Evolutionary conservation across 2,113 vertebrate species (phyloP).

Genomic region (Thermophis baileyi): DNA sequence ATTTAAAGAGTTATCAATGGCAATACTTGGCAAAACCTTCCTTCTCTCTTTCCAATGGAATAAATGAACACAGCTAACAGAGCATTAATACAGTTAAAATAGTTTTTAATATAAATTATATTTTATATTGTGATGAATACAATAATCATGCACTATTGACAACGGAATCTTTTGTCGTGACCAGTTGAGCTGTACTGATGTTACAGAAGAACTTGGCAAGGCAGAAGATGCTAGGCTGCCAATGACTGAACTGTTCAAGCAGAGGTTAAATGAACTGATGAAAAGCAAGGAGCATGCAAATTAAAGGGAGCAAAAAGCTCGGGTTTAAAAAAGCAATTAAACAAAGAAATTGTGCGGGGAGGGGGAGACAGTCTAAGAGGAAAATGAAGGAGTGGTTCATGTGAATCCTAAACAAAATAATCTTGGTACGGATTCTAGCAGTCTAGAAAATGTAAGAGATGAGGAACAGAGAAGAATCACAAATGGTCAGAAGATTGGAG

Average conservation of each 20-base stretch:
- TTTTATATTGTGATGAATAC: background rate
- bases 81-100: background rate
- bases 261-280: background rate
- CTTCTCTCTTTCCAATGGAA: background rate
- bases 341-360: no score
- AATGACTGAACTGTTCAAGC: background rate
- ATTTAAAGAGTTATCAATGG: background rate
- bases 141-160: background rate
- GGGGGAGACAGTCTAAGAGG: background rate
- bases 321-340: background rate
- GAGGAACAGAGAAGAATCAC: background rate
- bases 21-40: background rate
- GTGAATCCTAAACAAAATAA: background rate
- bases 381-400: background rate
- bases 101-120: slow-evolving; percentile 4
- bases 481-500: background rate
- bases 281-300: background rate
- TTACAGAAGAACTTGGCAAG: background rate
- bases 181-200: background rate
- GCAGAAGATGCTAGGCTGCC: background rate
- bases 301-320: background rate
- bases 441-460: background rate
- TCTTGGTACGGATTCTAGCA: background rate
- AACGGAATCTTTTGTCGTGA: background rate
- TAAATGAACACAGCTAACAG: background rate